Evolutionary conservation across 1,140 invertebrate genomes (phyloP).

Genomic region (Papilio polyxenes): DNA sequence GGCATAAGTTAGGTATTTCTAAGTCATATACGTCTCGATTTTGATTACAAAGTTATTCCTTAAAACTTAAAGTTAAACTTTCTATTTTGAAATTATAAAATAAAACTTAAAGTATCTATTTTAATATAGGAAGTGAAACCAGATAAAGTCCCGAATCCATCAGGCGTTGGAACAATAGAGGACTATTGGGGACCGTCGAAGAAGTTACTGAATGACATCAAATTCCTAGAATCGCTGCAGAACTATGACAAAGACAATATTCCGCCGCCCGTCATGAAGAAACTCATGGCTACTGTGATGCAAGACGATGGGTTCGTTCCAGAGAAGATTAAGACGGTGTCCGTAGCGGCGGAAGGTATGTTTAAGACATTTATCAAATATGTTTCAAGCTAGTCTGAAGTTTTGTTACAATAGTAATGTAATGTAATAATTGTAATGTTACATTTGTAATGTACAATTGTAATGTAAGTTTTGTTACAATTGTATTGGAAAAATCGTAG

Average conservation of each 20-base stretch:
- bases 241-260: constrained; percentile 97
- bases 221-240: constrained; percentile 91
- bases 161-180: constrained; percentile 88
- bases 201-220: constrained; percentile 93
- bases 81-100: background rate
- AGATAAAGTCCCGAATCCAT: constrained; percentile 89
- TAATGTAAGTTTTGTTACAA: too few species aligned
- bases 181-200: constrained; percentile 98
- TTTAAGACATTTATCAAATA: background rate
- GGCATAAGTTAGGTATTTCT: background rate
- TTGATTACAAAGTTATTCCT: too few species aligned
- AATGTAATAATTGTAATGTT: too few species aligned
- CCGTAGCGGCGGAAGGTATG: constrained; percentile 87
- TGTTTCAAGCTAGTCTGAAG: too few species aligned
- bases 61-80: too few species aligned
- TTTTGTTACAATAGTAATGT: too few species aligned
- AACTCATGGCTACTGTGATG: constrained; percentile 90
- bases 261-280: constrained; percentile 89
- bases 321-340: constrained; percentile 90
- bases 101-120: background rate
- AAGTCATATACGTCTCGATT: too few species aligned
- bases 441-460: too few species aligned
- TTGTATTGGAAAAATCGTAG: too few species aligned
- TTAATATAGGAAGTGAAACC: constrained; percentile 87
- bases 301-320: constrained; percentile 95